A percentile compares a stretch with the other conserved stretches of the same genome.
These are phyloP conservation scores for Elanoides forficatus DNA, from an alignment of 2,113 vertebrate species.

Conservation along the genomic window DNA sequence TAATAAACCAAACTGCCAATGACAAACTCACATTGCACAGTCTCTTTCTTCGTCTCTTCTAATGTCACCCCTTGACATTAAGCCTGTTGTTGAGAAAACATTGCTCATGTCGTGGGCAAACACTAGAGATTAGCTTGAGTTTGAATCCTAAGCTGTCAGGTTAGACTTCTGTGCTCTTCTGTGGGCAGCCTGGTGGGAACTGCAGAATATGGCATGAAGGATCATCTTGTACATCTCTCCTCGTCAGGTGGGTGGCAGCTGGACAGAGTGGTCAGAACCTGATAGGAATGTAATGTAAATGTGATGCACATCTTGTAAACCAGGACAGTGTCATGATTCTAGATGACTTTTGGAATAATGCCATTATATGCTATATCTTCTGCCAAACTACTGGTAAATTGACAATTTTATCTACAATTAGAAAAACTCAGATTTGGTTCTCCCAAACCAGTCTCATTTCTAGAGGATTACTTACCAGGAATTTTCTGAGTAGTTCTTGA, in stretches of 20 bases:
- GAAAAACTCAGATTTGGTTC: neutral
- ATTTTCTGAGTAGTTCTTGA: neutral
- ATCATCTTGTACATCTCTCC: neutral
- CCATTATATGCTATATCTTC: neutral
- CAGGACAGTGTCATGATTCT: accelerated
- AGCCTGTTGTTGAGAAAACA: neutral
- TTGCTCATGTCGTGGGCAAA: neutral
- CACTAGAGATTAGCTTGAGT: neutral
- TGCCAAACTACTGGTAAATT: neutral
- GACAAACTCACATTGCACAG: neutral
- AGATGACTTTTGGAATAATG: neutral
- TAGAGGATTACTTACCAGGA: neutral
- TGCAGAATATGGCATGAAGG: neutral
- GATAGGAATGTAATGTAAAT: neutral
- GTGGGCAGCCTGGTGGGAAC: neutral
- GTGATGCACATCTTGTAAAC: neutral
- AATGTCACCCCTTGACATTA: neutral
- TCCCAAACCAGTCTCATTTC: neutral
- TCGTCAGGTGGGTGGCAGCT: neutral
- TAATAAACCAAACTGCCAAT: neutral
- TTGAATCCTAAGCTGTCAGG: neutral
- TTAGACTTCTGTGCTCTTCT: neutral
- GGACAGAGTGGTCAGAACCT: neutral
- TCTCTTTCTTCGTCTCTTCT: neutral
- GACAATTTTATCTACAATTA: neutral